Evolutionary conservation across 1,140 invertebrate species (phyloP).

Genomic region (Yoshiicerus persimilis): DNA sequence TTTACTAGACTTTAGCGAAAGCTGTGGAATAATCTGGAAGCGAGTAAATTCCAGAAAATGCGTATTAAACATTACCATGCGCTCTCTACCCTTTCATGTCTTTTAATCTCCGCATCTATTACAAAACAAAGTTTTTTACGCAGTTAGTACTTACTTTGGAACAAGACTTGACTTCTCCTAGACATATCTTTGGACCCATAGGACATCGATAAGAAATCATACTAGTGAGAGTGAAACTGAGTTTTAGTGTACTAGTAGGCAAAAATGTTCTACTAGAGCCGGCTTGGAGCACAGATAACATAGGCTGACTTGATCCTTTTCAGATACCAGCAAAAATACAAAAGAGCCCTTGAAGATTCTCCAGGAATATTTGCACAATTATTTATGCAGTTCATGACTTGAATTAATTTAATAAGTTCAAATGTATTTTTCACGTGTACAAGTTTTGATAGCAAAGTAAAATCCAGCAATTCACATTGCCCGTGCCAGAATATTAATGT

Average conservation of each 20-base stretch:
- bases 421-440: no score
- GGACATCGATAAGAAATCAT: constrained; percentile 3
- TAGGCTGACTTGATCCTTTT: neutral
- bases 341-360: neutral
- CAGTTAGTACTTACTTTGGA: neutral
- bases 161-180: neutral
- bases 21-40: no score
- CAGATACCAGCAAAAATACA: neutral
- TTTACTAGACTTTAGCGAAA: no score
- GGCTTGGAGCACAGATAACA: neutral
- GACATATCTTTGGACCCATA: constrained; percentile 14
- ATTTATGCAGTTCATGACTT: neutral
- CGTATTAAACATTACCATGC: no score
- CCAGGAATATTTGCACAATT: neutral
- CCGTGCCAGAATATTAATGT: no score
- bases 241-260: no score
- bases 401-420: neutral
- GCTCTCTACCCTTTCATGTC: no score
- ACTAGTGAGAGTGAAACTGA: neutral
- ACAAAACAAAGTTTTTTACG: neutral
- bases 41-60: no score
- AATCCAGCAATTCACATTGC: no score
- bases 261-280: neutral
- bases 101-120: no score
- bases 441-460: no score